These are phyloP conservation scores for Rostratula benghalensis DNA, from an alignment of 2,113 vertebrate genomes.

Conservation along the genomic window DNA sequence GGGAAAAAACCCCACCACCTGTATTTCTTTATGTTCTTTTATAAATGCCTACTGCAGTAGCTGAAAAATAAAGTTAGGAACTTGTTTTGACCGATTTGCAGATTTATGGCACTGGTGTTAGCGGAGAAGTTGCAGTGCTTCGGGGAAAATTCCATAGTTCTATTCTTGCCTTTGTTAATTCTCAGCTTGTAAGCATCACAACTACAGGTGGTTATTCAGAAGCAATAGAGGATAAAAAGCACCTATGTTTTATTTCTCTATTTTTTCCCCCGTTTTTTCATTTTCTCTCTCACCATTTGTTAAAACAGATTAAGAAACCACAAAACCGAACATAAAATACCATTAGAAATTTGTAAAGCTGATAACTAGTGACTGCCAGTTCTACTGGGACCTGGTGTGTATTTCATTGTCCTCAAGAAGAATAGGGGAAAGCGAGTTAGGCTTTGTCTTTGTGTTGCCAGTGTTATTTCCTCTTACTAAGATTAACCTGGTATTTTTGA, in stretches of 20 bases:
- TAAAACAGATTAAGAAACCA: background rate
- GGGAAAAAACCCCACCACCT: background rate
- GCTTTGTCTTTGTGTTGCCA: background rate
- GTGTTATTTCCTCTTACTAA: background rate
- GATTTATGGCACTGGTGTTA: background rate
- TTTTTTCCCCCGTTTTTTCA: accelerated
- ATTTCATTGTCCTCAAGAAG: background rate
- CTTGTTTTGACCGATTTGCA: background rate
- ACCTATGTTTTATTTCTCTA: background rate
- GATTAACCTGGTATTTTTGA: background rate
- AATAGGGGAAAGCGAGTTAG: background rate
- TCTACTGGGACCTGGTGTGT: background rate
- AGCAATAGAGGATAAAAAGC: background rate
- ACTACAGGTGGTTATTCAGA: background rate
- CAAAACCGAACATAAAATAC: background rate
- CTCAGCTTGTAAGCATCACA: background rate
- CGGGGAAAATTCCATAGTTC: background rate
- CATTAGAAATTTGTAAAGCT: background rate
- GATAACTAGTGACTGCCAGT: background rate
- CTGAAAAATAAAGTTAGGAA: background rate
- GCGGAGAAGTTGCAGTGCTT: background rate
- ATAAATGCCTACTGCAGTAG: background rate
- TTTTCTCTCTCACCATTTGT: background rate
- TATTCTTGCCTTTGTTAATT: background rate
- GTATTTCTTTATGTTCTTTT: background rate